phyloP scores from a whole-genome alignment of 2,113 vertebrate species.

The Phoxinus phoxinus region DNA sequence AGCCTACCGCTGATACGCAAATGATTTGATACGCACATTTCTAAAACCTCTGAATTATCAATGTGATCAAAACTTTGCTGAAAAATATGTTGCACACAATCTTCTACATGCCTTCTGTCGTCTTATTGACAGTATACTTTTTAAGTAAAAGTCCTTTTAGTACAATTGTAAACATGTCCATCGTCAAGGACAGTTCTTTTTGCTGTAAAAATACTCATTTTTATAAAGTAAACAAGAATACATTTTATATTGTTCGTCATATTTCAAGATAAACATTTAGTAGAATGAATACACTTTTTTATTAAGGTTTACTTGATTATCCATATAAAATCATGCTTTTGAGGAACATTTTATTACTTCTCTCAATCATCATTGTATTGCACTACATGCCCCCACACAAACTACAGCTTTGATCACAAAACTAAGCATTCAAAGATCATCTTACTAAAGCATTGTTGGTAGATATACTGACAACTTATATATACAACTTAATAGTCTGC shows the following conservation, averaged over 20 bases:
- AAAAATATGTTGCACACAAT: not conserved
- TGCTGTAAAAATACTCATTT: not conserved
- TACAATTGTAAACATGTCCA: not conserved
- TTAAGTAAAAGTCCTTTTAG: not conserved
- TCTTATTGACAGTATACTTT: not conserved
- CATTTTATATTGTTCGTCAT: not conserved
- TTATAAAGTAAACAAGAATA: not conserved
- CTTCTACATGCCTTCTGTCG: not conserved
- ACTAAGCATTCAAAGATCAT: no score
- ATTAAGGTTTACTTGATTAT: no score
- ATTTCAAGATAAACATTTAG: not conserved
- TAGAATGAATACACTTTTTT: no score
- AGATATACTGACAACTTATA: no score
- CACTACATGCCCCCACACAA: no score
- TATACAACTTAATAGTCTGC: no score
- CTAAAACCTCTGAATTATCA: not conserved
- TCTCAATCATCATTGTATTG: no score
- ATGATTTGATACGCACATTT: not conserved
- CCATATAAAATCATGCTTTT: no score
- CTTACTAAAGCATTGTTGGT: no score
- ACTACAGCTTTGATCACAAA: no score
- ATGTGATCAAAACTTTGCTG: not conserved
- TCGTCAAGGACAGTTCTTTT: not conserved
- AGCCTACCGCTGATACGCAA: not conserved
- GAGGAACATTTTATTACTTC: no score